Evolutionary conservation across 2,797 vertebrate genomes (phyloP), one percentile per base, ranked within the genome.

Genomic region (Spondyliosoma cantharus): DNA sequence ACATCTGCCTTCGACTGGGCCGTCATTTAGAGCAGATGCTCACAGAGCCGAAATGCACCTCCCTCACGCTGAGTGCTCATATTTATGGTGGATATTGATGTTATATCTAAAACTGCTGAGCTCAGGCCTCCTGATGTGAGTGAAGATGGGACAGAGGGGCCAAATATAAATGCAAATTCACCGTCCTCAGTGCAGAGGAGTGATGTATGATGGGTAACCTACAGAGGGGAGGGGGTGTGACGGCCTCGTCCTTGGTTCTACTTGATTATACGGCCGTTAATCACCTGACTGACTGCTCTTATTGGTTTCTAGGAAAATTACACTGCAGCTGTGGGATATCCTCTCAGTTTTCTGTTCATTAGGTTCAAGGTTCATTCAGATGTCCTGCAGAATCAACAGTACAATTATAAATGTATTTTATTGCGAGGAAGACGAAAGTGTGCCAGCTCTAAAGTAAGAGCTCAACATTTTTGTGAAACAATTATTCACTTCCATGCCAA

Each of bases 211-310:
- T 57, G 78, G 59, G 3, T 29, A 52, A 48, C 16, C 19, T 46
- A 14, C 52, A 25, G 67, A 24, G 22, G 15, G 6, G 45, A 48
- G 15, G 14, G 20, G 53, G 12, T n/a, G 46, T 56, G 58, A 20
- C 22, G 52, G 54, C 64, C 27, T 45, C 17, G 3, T 24, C 25
- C 65, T 68, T 5, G 42, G 66, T 63, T 52, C 60, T 80, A 17
- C 64, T 29, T 70, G 74, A 14, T 71, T 68, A 67, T 57, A n/a
- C 15, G 24, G 50, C 27, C 22, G 62, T 84, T 80, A 60, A 82
- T 85, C 53, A 69, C 8, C 16, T 50, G 68, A 57, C 37, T 71
- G 52, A 27, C 32, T 32, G 63, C 78, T 48, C 61, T 54, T 57
- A 70, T 37, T 81, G 24, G 20, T 71, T 69, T 81, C 61, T 58